phyloP scores from a whole-genome alignment of 2,888 invertebrate species.

The Nineta flava region DNA sequence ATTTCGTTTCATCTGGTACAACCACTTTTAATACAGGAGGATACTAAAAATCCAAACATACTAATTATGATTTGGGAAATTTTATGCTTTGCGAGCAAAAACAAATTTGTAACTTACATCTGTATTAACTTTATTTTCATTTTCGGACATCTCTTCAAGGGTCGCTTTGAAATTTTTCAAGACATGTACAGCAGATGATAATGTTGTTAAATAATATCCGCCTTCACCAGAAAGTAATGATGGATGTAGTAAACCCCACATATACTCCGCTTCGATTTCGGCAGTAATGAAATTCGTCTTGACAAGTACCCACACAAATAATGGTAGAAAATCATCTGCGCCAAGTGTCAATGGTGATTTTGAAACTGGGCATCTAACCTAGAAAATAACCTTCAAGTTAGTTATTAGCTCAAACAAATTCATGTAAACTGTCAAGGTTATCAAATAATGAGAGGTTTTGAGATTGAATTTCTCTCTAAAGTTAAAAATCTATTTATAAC shows the following conservation, averaged over 20 bases:
- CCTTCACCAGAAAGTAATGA: conserved; percentile 84
- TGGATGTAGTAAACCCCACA: conserved; percentile 87
- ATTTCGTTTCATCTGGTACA: conserved; percentile 83
- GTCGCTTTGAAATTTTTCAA: conserved; percentile 46
- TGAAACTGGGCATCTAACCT: conserved; percentile 52
- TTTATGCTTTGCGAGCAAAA: background rate
- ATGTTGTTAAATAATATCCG: conserved; percentile 84
- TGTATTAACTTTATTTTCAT: conserved; percentile 19
- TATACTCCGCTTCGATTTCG: conserved; percentile 90
- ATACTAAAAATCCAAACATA: conserved; percentile 23
- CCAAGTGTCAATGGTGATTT: conserved; percentile 36
- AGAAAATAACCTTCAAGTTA: too few relatives aligned
- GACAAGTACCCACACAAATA: conserved; percentile 83
- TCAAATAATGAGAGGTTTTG: too few relatives aligned
- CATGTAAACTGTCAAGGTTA: too few relatives aligned
- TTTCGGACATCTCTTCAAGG: conserved; percentile 20
- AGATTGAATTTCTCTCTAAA: too few relatives aligned
- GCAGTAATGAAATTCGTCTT: conserved; percentile 80
- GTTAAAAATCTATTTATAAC: too few relatives aligned
- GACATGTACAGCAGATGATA: conserved; percentile 84
- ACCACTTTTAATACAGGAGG: conserved; percentile 75
- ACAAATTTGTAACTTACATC: conserved; percentile 21
- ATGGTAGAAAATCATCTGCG: conserved; percentile 80
- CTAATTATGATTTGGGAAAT: background rate
- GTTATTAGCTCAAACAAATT: conserved; percentile 2